Evolutionary conservation across 64 coral and sea anemone genomes (phyloP), one percentile per base, ranked within the genome.

Genomic region (Actinia equina): DNA sequence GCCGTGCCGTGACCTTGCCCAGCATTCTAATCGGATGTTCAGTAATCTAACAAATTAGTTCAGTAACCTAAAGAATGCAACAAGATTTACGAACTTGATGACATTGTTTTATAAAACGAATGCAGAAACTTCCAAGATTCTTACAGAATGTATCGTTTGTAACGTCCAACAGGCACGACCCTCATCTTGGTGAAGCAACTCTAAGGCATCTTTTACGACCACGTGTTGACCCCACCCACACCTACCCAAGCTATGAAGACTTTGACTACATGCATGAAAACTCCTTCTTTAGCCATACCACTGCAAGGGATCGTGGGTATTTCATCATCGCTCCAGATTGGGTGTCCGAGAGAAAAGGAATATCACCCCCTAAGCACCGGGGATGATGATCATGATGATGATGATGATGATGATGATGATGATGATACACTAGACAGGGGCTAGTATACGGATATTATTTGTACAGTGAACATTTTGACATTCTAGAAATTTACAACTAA

Each of bases 251-350:
- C 7, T 87, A 87, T 26, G 89, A 95, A 27, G 91, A 96, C 46
- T 74, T 83, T 41, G 94, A 60, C n/a, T n/a, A n/a, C n/a, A 22
- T 27, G 18, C 52, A 4, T 53, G 5, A 93, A 13, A 96, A 96
- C 44, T 92, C 94, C 23, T 96, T 96, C 88, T 96, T 96, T 83
- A 93, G 77, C 15, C 67, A 93, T 59, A 96, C 94, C 15, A 96
- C 57, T 55, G 62, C 94, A 69, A 59, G 87, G 30, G 85, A 93
- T 88, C 87, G 90, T 62, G 94, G 94, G 19, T 96, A 96, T 79
- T 96, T 96, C 59, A 96, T 96, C 4, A 96, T 96, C 61, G 87
- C 91, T 54, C 94, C 94, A 77, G 94, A 96, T 43, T 96, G 94
- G 94, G 94, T 96, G 44, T 96, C 94, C 18, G 94, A 96, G 52